Conservation (phyloP, 1,140 invertebrate genomes). For the Amphibalanus amphitrite region DNA sequence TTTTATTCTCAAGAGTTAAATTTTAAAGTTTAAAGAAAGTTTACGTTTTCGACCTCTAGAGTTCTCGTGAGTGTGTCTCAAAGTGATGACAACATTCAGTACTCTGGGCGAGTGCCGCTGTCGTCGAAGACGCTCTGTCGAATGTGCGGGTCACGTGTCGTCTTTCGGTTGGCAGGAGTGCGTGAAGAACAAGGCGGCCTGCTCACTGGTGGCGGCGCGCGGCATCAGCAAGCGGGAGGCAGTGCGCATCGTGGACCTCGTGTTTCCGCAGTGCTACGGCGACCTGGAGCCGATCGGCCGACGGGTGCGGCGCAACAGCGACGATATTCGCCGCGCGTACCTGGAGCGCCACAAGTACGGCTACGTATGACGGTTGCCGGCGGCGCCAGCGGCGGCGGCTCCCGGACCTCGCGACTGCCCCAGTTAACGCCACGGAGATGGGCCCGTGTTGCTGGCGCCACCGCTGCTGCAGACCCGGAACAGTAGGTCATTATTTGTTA, state of each 20-base stretch:
- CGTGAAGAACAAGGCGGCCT: constrained; percentile 69
- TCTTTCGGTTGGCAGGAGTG: constrained; percentile 45
- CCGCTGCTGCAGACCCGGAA: too few species aligned
- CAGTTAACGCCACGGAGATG: too few species aligned
- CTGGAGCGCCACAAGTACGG: constrained; percentile 59
- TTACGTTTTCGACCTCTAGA: neutral
- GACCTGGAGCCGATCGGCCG: constrained; percentile 86
- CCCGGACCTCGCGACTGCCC: too few species aligned
- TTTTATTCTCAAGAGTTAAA: too few species aligned
- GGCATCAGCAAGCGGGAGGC: constrained; percentile 54
- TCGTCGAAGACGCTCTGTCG: neutral
- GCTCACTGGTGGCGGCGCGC: constrained; percentile 61
- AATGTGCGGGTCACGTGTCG: neutral
- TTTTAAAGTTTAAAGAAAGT: too few species aligned
- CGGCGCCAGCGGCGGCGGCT: too few species aligned
- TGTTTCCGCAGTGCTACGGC: constrained; percentile 80
- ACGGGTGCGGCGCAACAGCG: constrained; percentile 52
- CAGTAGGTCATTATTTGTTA: too few species aligned
- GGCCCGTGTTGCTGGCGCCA: too few species aligned
- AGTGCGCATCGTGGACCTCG: constrained; percentile 55
- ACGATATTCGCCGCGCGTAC: constrained; percentile 57
- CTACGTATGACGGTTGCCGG: constrained; percentile 38
- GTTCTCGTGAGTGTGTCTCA: constrained; percentile 4
- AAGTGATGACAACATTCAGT: neutral
- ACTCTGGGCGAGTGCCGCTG: neutral